Conservation (phyloP, 2,888 invertebrate species). For the Apodemia mormo region DNA sequence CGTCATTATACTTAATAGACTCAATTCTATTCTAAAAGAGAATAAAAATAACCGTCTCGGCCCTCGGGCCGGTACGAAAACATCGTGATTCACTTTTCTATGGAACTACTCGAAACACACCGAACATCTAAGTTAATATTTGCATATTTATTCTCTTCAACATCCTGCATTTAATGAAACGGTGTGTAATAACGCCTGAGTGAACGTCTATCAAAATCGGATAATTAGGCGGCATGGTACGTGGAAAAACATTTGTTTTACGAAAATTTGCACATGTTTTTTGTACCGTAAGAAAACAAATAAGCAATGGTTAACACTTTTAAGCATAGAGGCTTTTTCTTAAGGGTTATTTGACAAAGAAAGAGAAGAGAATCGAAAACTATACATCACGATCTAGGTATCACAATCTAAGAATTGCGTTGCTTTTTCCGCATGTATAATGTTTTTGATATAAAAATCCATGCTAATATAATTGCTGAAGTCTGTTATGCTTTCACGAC, state of each 20-base stretch:
- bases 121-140: slow-evolving; percentile 27
- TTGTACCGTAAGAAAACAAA: not conserved
- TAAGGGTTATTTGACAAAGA: too few relatives aligned
- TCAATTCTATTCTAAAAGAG: slow-evolving; percentile 72
- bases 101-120: slow-evolving; percentile 6
- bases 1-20: slow-evolving; percentile 78
- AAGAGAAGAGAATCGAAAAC: too few relatives aligned
- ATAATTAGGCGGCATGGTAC: not conserved
- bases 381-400: too few relatives aligned
- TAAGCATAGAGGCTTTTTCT: too few relatives aligned
- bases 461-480: too few relatives aligned
- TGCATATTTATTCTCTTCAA: slow-evolving; percentile 24
- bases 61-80: slow-evolving; percentile 37
- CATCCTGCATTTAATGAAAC: slow-evolving; percentile 6
- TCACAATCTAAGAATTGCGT: too few relatives aligned
- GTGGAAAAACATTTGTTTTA: not conserved
- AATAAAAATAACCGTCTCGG: slow-evolving; percentile 67
- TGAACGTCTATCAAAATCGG: not conserved
- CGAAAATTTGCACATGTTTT: not conserved
- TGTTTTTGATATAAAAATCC: too few relatives aligned
- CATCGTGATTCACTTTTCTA: slow-evolving; percentile 41
- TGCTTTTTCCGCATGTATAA: too few relatives aligned
- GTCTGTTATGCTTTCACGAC: too few relatives aligned
- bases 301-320: not conserved
- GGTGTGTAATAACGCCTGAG: slow-evolving; percentile 3